Percentiles rank a stretch among this genome's conserved stretches.
Conservation (phyloP, 2,797 vertebrate genomes). For the Gorsachius magnificus region DNA sequence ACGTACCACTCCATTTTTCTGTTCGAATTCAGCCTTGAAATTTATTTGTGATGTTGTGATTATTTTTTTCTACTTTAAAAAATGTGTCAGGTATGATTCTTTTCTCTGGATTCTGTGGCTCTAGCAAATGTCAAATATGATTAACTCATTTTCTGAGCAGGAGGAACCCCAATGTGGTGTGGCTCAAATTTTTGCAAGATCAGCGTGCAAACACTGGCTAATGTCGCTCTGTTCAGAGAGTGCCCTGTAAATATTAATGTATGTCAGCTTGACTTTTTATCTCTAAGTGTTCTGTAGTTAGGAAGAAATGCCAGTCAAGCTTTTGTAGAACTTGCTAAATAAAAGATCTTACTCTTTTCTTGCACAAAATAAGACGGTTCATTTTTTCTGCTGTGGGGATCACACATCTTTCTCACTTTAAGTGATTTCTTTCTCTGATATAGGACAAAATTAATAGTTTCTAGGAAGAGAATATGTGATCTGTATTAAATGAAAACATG, state of each 20-base stretch:
- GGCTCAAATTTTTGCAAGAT: slow-evolving; percentile 40
- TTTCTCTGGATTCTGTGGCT: background rate
- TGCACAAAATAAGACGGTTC: background rate
- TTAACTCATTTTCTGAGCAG: slow-evolving; percentile 21
- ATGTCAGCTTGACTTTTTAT: background rate
- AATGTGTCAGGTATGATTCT: background rate
- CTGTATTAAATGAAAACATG: background rate
- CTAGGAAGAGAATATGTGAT: background rate
- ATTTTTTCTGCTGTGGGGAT: background rate
- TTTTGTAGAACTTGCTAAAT: background rate
- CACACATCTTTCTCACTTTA: background rate
- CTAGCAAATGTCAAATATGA: slow-evolving; percentile 10
- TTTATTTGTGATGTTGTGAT: slow-evolving; percentile 19
- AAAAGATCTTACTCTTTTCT: background rate
- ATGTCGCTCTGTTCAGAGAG: slow-evolving; percentile 4
- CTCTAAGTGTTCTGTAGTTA: background rate
- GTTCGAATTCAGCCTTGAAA: slow-evolving; percentile 5
- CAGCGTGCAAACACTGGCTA: background rate
- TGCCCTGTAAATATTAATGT: slow-evolving; percentile 24
- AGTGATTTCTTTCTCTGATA: background rate
- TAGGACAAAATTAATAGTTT: background rate
- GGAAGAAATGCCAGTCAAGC: background rate
- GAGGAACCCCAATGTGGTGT: background rate
- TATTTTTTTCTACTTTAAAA: background rate
- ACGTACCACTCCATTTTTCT: background rate